These are phyloP conservation scores for Gonocerus acuteangulatus DNA, from an alignment of 2,888 invertebrate species.

Conservation along the genomic window DNA sequence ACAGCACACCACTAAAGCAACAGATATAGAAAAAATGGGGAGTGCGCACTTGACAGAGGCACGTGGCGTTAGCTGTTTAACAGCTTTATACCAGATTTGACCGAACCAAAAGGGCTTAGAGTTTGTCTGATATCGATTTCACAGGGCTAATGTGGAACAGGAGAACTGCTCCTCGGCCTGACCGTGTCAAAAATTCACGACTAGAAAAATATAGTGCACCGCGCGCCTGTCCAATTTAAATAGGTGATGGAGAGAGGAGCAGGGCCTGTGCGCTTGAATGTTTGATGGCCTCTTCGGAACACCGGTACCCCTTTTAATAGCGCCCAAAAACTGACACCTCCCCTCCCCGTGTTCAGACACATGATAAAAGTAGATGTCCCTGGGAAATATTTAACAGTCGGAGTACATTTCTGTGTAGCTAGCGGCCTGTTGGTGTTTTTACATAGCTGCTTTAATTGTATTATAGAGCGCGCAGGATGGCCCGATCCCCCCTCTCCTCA, in stretches of 20 bases:
- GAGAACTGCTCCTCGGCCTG: neutral
- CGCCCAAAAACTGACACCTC: slow-evolving; percentile 26
- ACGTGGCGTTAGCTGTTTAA: too few species aligned
- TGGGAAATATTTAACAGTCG: slow-evolving; percentile 26
- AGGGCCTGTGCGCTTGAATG: slow-evolving; percentile 8
- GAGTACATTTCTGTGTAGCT: slow-evolving; percentile 26
- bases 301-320: slow-evolving; percentile 14
- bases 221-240: slow-evolving; percentile 12
- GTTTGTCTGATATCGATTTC: neutral
- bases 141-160: neutral
- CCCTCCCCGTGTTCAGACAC: slow-evolving; percentile 10
- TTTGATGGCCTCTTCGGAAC: neutral
- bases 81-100: too few species aligned
- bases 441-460: slow-evolving; percentile 23
- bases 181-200: slow-evolving; percentile 20
- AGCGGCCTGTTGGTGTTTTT: slow-evolving; percentile 22
- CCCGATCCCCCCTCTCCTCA: neutral
- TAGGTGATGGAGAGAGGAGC: neutral
- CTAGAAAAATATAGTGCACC: slow-evolving; percentile 19
- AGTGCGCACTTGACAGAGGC: too few species aligned
- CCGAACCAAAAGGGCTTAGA: too few species aligned
- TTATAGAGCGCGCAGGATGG: neutral
- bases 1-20: too few species aligned
- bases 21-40: too few species aligned
- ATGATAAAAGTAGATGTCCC: slow-evolving; percentile 28